phyloP scores from a whole-genome alignment of 1,140 invertebrate species.

The Triops longicaudatus region DNA sequence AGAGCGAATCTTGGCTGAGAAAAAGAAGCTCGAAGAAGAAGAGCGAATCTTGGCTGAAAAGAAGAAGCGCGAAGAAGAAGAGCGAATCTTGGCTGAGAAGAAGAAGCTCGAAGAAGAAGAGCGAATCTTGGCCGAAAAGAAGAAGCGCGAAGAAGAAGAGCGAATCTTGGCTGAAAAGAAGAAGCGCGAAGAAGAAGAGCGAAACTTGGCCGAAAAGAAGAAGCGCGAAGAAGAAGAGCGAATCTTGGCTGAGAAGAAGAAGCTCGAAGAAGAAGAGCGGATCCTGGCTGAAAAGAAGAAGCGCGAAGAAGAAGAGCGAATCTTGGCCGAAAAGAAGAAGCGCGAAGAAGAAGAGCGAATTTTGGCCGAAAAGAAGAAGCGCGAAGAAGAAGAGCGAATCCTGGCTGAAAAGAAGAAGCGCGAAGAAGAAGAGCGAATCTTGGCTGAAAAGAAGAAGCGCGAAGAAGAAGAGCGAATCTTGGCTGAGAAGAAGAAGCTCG shows the following conservation, averaged over 20 bases:
- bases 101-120: conserved; percentile 32
- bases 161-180: conserved; percentile 28
- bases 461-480: neutral
- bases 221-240: conserved; percentile 22
- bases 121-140: conserved; percentile 18
- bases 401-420: conserved; percentile 32
- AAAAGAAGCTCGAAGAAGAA: conserved; percentile 30
- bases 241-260: neutral
- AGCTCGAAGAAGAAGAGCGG: conserved; percentile 32
- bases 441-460: conserved; percentile 29
- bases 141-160: conserved; percentile 27
- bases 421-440: conserved; percentile 32
- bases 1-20: neutral
- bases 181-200: conserved; percentile 31
- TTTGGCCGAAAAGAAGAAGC: conserved; percentile 30
- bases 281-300: conserved; percentile 30
- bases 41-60: conserved; percentile 24
- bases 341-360: conserved; percentile 33
- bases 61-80: conserved; percentile 31
- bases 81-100: conserved; percentile 32
- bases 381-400: conserved; percentile 31
- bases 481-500: conserved; percentile 30
- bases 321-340: conserved; percentile 31
- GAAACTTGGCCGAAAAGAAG: conserved; percentile 32
- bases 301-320: conserved; percentile 32